Evolutionary conservation across 1,140 invertebrate species (phyloP), one percentile per base, ranked within the genome.

Genomic region (Formica exsecta): DNA sequence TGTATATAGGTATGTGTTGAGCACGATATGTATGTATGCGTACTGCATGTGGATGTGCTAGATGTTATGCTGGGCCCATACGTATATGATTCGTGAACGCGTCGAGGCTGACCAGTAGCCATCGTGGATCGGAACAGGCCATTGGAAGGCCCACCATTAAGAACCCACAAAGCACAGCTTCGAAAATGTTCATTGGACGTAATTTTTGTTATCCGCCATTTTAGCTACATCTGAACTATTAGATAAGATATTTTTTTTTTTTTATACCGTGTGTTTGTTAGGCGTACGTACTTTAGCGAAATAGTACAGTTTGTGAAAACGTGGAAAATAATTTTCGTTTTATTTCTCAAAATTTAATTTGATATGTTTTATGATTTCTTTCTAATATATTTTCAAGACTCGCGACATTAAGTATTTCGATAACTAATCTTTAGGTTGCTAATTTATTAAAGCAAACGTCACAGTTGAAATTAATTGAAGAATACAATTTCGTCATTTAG

Each of bases 101-200:
- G 36, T n/a, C 38, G 51, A n/a, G n/a, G 29, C 32, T 38, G 57
- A 68, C 73, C 85, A 76, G 5, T 61, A 79, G 73, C 75, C 64
- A 57, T 89, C 64, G 80, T 81, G 75, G 80, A 80, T 87, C 61
- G 68, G 48, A 73, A 80, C 79, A 75, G 61, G 13, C 87, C 64
- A 80, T 90, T 76, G n/a, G 70, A 59, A 38, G 38, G 71, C 29
- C 77, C 71, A 80, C 80, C 88, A 73, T 85, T 59, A 83, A 85
- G 75, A 57, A 81, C 51, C 76, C 66, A 57, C 64, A 62, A 48
- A 48, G 32, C 41, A 64, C 51, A 57, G 36, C 68, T 80, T 19
- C 48, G 22, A 57, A 13, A 65, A 38, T 32, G 44, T 54, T 54
- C 62, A 44, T 41, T 51, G 3, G 32, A 16, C 8, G 54, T 16